Evolutionary conservation across 2,797 vertebrate species (phyloP), one percentile per base, ranked within the genome.

Genomic region (Champsocephalus gunnari): DNA sequence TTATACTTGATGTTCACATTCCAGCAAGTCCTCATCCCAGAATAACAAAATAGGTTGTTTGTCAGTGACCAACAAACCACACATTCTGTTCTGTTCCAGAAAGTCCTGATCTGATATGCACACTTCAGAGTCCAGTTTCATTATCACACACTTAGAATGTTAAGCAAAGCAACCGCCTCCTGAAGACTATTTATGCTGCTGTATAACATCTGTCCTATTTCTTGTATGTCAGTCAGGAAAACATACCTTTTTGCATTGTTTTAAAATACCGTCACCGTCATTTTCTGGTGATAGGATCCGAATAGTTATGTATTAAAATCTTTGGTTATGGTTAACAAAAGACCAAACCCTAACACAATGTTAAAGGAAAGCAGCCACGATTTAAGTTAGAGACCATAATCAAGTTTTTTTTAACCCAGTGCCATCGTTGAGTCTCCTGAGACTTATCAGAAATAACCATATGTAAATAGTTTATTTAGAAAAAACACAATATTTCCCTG

Each of bases 21-120:
- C 13, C 65, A 60, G 59, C 17, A 58, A 49, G 10, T 66, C 13
- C 13, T 50, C 34, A 28, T 24, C 9, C 11, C 13, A 44, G 17
- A 69, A 68, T 19, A n/a, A 47, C 38, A 80, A 67, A 57, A 66
- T 5, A 67, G 14, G 17, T 41, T 16, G 2, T 24, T 44, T 41
- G 7, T 47, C 12, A 38, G 9, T 44, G 38, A 10, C 14, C 45
- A 38, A n/a, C 17, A 54, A 34, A 71, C 19, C 34, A 64, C 58
- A 44, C 16, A 28, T 14, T 38, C 8, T 38, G 34, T 48, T 61
- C 13, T 47, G 4, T 67, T n/a, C 21, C 3, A 12, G 13, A 4
- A 32, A 24, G 11, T 10, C 6, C 56, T 24, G 24, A 14, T 62
- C 11, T 48, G 7, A 32, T 44, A 43, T 17, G 28, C 49, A 63